These are phyloP conservation scores for Intellagama lesueurii DNA, from an alignment of 2,797 vertebrate genomes.

Conservation along the genomic window DNA sequence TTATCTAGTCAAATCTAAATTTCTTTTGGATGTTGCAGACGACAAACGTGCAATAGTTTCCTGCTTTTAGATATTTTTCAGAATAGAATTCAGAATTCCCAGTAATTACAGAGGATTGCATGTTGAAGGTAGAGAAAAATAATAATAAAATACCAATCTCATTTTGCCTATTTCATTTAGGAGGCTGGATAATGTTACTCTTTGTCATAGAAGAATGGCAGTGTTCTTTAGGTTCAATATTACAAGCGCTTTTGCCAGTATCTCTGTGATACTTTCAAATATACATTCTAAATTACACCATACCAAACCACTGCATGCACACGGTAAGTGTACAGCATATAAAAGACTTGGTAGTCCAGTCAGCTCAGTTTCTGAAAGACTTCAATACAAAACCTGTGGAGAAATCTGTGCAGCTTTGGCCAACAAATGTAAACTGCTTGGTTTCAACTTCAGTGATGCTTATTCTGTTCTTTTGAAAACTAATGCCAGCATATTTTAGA, in stretches of 20 bases:
- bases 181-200: neutral
- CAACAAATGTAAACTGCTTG: too few relatives aligned
- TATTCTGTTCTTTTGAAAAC: conserved; percentile 12
- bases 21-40: neutral
- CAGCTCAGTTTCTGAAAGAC: too few relatives aligned
- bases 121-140: neutral
- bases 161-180: neutral
- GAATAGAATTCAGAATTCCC: neutral
- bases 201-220: neutral
- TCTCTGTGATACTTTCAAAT: conserved; percentile 52
- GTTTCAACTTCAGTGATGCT: too few relatives aligned
- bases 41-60: neutral
- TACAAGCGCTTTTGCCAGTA: conserved; percentile 38
- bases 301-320: conserved; percentile 3
- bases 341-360: too few relatives aligned
- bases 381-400: too few relatives aligned
- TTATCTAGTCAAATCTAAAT: conserved; percentile 19
- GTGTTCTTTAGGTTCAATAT: rapidly evolving
- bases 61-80: neutral
- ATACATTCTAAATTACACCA: conserved; percentile 33
- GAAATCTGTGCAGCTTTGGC: too few relatives aligned
- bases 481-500: neutral
- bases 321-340: too few relatives aligned
- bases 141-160: conserved; percentile 24
- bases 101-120: neutral